phyloP scores from a whole-genome alignment of 2,113 vertebrate genomes.

The Eidolon helvum region DNA sequence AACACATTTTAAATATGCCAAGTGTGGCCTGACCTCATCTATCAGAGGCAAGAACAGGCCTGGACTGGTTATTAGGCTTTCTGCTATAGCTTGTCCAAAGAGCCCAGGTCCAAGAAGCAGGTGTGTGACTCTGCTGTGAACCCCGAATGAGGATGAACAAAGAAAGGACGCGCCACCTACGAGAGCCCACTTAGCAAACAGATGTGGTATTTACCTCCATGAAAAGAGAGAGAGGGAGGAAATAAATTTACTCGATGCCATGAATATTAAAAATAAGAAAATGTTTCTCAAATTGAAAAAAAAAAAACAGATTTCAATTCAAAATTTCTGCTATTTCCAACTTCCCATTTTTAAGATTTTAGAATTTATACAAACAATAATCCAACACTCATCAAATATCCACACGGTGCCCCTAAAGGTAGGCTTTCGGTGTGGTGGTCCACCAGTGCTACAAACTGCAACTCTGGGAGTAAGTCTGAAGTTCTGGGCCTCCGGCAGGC shows the following conservation, averaged over 20 bases:
- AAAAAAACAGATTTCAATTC: neutral
- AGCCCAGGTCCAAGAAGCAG: neutral
- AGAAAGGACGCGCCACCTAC: neutral
- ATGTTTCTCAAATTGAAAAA: neutral
- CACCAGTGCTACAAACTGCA: neutral
- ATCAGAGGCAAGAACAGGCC: neutral
- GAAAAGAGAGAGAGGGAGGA: neutral
- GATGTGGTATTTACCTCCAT: neutral
- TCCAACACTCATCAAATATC: neutral
- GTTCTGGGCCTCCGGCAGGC: neutral
- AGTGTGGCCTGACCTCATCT: neutral
- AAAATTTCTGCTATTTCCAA: neutral
- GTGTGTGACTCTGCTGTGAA: neutral
- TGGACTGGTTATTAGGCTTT: neutral
- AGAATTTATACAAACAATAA: neutral
- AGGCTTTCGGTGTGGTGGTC: no score
- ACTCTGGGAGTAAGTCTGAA: neutral
- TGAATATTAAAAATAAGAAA: neutral
- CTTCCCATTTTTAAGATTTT: conserved; percentile 17
- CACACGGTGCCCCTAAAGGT: neutral
- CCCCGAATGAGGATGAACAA: neutral
- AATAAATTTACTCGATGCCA: neutral
- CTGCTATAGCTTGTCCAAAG: neutral
- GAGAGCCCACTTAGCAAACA: neutral
- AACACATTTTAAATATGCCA: conserved; percentile 34